Conservation (phyloP, 2,113 vertebrate species). For the Pampusana beccarii region DNA sequence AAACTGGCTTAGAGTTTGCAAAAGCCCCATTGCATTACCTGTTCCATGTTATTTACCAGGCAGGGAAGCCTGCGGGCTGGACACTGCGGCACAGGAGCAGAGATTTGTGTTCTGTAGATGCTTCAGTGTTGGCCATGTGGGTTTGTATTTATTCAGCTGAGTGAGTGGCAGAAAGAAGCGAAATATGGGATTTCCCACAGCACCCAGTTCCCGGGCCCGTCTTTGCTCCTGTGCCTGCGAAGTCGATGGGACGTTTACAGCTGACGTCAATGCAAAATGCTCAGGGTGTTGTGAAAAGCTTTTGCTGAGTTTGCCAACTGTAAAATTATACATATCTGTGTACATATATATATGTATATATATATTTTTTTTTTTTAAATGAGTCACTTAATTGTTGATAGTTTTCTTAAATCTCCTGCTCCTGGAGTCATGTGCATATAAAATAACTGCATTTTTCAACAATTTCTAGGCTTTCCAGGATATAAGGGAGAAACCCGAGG, state of each 20-base stretch:
- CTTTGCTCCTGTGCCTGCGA: not conserved
- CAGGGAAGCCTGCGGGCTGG: not conserved
- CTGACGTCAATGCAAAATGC: not conserved
- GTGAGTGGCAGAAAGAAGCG: not conserved
- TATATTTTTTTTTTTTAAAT: not conserved
- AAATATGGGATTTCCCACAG: not conserved
- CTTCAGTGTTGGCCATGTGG: rapidly evolving
- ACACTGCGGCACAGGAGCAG: rapidly evolving
- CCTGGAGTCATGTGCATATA: not conserved
- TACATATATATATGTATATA: too few species aligned
- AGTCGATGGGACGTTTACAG: not conserved
- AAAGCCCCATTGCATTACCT: not conserved
- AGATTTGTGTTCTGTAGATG: not conserved
- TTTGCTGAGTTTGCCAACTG: not conserved
- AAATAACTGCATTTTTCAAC: not conserved
- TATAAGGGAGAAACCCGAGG: not conserved
- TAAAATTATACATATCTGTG: not conserved
- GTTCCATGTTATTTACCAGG: rapidly evolving
- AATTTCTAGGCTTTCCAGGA: not conserved
- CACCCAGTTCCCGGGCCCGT: not conserved
- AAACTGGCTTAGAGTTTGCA: not conserved
- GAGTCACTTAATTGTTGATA: not conserved
- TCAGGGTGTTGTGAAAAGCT: not conserved
- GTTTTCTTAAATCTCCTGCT: not conserved
- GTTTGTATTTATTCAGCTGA: not conserved